phyloP scores from a whole-genome alignment of 2,797 vertebrate species.

The Spinus olivaceus region DNA sequence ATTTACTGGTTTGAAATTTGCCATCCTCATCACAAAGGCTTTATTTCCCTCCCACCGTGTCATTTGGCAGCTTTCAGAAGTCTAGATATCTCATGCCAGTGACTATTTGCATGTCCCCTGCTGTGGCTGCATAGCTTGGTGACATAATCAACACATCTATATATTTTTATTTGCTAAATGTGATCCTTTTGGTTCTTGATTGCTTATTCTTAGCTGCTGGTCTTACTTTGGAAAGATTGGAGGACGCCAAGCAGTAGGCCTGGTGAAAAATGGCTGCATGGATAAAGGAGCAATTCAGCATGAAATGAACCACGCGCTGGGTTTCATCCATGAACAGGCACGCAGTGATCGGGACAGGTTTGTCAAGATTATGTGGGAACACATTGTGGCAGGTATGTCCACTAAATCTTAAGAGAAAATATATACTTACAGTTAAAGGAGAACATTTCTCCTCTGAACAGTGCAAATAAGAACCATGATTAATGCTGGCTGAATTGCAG shows the following conservation, averaged over 20 bases:
- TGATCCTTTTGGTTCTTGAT: neutral
- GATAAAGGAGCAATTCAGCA: slow-evolving; percentile 83
- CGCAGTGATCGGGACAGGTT: slow-evolving; percentile 87
- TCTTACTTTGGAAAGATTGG: slow-evolving; percentile 86
- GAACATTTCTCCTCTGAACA: neutral
- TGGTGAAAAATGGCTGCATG: slow-evolving; percentile 81
- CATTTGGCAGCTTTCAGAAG: neutral
- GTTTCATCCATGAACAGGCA: slow-evolving; percentile 89
- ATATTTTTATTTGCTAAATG: neutral
- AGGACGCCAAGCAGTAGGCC: slow-evolving; percentile 81
- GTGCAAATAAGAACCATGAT: neutral
- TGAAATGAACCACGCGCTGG: slow-evolving; percentile 86
- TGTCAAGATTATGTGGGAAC: slow-evolving; percentile 87
- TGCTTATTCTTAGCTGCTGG: slow-evolving; percentile 76
- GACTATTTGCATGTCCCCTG: neutral
- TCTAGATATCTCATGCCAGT: neutral
- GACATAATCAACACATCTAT: neutral
- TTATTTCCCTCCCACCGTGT: neutral
- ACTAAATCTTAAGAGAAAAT: neutral
- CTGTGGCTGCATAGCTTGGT: neutral
- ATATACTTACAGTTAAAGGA: neutral
- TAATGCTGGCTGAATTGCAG: neutral
- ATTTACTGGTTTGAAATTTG: neutral
- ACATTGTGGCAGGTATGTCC: slow-evolving; percentile 83
- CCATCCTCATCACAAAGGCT: neutral